A percentile compares a stretch with the other conserved stretches of the same genome.
Conservation (phyloP, 1,140 invertebrate species). For the Ips typographus region DNA sequence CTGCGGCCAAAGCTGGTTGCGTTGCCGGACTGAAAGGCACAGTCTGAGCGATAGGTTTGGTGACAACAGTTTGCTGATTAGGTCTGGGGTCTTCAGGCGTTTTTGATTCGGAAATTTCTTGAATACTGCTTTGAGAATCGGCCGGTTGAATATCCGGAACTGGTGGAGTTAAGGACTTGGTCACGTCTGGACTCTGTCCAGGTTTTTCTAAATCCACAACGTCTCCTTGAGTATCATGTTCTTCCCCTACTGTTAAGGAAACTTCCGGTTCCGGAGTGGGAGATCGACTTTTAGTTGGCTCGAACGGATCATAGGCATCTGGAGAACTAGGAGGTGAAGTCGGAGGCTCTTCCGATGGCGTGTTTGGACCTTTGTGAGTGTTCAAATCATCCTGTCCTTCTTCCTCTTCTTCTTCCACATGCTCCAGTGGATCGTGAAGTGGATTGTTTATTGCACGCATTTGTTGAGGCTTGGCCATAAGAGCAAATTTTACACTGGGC, state of each 20-base stretch:
- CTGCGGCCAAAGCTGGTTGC: constrained; percentile 46
- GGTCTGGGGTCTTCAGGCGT: constrained; percentile 38
- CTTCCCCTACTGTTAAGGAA: constrained; percentile 28
- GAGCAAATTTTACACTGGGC: constrained; percentile 69
- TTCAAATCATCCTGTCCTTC: constrained; percentile 53
- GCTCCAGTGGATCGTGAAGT: constrained; percentile 58
- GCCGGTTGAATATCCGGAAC: constrained; percentile 54
- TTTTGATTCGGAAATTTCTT: constrained; percentile 41
- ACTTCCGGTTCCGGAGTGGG: constrained; percentile 51
- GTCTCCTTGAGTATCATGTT: constrained; percentile 14
- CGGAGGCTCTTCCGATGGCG: constrained; percentile 65
- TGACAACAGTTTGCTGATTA: constrained; percentile 31
- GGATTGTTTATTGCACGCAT: constrained; percentile 63
- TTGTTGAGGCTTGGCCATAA: constrained; percentile 62
- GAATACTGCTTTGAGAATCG: constrained; percentile 48
- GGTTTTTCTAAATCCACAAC: constrained; percentile 8
- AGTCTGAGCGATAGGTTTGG: constrained; percentile 50
- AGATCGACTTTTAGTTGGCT: constrained; percentile 73
- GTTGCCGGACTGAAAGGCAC: constrained; percentile 41
- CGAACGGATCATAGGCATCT: constrained; percentile 84
- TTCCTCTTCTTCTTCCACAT: constrained; percentile 50
- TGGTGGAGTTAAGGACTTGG: constrained; percentile 46
- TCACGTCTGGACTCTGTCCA: constrained; percentile 34
- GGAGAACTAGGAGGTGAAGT: constrained; percentile 65
- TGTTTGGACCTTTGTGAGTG: constrained; percentile 60